phyloP scores from a whole-genome alignment of 1,140 invertebrate species.

The Helicoverpa zea region DNA sequence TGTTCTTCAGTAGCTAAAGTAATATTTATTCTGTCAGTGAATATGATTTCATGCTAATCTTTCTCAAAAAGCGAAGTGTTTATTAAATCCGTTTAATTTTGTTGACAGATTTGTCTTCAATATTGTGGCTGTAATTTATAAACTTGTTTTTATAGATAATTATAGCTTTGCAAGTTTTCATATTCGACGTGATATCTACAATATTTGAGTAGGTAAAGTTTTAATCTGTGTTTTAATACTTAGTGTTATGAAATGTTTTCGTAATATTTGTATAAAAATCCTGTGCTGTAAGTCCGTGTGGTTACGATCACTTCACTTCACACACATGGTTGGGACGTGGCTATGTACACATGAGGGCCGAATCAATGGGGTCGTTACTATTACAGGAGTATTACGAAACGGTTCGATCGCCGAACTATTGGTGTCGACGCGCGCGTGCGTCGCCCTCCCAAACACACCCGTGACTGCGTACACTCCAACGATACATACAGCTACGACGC shows the following conservation, averaged over 20 bases:
- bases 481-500: slow-evolving; percentile 18
- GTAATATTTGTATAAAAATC: slow-evolving; percentile 15
- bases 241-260: background rate
- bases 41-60: background rate
- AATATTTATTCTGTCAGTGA: background rate
- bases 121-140: slow-evolving; percentile 3
- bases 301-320: slow-evolving; percentile 44
- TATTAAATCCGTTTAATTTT: background rate
- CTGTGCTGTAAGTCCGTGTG: slow-evolving; percentile 15
- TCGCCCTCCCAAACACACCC: slow-evolving; percentile 63
- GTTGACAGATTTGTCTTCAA: background rate
- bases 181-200: background rate
- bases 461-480: slow-evolving; percentile 26
- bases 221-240: background rate
- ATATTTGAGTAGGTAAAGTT: background rate
- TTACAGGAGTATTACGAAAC: slow-evolving; percentile 71
- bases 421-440: slow-evolving; percentile 61
- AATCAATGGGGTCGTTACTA: slow-evolving; percentile 54
- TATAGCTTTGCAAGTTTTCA: background rate
- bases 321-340: slow-evolving; percentile 45
- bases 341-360: slow-evolving; percentile 52
- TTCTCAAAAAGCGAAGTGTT: background rate
- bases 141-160: slow-evolving; percentile 10
- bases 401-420: slow-evolving; percentile 64
- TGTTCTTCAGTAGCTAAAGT: background rate